These are phyloP conservation scores for Sarcophaga peregrina DNA, from an alignment of 1,140 invertebrate genomes.

Conservation along the genomic window DNA sequence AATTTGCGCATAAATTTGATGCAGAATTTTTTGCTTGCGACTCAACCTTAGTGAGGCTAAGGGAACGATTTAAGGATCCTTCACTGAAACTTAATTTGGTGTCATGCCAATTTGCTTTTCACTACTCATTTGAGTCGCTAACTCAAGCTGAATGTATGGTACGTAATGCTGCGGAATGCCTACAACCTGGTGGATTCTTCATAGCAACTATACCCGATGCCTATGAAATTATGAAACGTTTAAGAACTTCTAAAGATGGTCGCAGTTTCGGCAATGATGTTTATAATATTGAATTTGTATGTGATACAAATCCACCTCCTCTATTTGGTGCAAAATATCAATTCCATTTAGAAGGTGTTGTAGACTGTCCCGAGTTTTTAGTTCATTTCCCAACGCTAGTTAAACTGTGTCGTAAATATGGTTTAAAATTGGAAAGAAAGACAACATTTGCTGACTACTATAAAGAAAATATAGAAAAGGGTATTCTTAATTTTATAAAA, in stretches of 20 bases:
- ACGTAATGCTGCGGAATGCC: constrained; percentile 88
- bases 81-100: constrained; percentile 87
- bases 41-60: constrained; percentile 85
- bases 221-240: constrained; percentile 82
- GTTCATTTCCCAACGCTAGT: constrained; percentile 90
- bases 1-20: constrained; percentile 72
- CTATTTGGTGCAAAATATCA: constrained; percentile 97
- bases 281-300: constrained; percentile 83
- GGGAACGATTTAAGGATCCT: constrained; percentile 78
- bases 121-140: constrained; percentile 95
- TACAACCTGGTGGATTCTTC: constrained; percentile 92
- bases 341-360: constrained; percentile 94
- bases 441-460: constrained; percentile 86
- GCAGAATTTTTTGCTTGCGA: constrained; percentile 94
- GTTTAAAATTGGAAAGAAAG: constrained; percentile 80
- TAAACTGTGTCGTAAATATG: constrained; percentile 85
- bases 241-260: constrained; percentile 70
- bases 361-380: constrained; percentile 98
- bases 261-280: constrained; percentile 88
- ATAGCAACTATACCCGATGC: constrained; percentile 97
- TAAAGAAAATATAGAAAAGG: constrained; percentile 73
- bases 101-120: constrained; percentile 97
- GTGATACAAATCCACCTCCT: constrained; percentile 77
- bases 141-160: constrained; percentile 94
- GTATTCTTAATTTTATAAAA: constrained; percentile 56